A percentile compares a stretch with the other conserved stretches of the same genome.
Conservation (phyloP, 2,797 vertebrate species). For the Halcyon badia region DNA sequence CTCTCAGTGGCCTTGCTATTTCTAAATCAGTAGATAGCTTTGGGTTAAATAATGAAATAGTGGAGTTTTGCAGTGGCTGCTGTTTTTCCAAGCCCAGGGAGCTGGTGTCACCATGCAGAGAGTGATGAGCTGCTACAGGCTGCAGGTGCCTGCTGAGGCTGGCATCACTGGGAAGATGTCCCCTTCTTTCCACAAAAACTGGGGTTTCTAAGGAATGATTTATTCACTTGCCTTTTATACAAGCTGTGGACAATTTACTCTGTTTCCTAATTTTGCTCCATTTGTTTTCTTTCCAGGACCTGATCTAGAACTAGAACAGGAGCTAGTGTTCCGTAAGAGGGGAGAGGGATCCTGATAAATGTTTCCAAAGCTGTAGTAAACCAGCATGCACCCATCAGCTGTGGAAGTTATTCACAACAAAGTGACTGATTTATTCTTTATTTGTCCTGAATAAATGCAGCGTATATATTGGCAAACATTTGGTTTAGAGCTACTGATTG, state of each 20-base stretch:
- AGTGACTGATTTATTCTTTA: constrained; percentile 23
- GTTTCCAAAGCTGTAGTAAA: background rate
- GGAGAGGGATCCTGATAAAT: background rate
- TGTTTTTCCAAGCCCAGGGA: rapidly evolving
- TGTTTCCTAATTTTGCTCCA: background rate
- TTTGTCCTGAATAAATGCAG: constrained; percentile 41
- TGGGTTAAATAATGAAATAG: rapidly evolving
- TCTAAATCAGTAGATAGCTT: rapidly evolving
- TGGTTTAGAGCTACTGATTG: constrained; percentile 24
- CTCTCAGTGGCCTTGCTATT: background rate
- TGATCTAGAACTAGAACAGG: background rate
- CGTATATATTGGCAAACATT: constrained; percentile 45
- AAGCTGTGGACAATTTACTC: background rate
- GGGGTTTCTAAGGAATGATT: background rate
- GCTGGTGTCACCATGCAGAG: background rate
- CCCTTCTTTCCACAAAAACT: background rate
- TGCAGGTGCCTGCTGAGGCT: background rate
- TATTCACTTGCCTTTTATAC: background rate
- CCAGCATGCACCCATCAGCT: background rate
- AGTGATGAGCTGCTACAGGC: background rate
- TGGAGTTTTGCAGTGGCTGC: rapidly evolving
- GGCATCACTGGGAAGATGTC: rapidly evolving
- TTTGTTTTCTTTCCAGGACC: background rate
- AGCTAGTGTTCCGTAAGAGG: background rate
- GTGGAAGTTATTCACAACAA: background rate